Conservation (phyloP, 2,113 vertebrate species). For the Ginglymostoma cirratum region DNA sequence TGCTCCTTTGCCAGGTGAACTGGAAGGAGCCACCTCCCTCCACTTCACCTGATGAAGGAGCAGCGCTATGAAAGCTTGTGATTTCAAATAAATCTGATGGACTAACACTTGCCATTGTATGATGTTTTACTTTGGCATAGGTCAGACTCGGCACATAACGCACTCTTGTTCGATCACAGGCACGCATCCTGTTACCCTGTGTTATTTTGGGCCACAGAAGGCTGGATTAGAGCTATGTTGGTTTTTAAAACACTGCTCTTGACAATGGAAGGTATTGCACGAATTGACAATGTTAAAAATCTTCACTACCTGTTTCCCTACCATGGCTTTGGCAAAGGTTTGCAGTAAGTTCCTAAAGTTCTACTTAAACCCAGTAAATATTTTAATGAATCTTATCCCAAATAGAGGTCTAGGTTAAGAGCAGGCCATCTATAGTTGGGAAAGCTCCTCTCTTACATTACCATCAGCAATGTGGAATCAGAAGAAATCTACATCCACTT, state of each 20-base stretch:
- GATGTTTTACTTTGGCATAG: too few relatives aligned
- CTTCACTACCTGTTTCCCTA: not conserved
- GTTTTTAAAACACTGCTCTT: not conserved
- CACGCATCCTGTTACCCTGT: too few relatives aligned
- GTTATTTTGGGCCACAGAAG: not conserved
- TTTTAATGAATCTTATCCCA: not conserved
- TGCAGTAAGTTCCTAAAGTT: not conserved
- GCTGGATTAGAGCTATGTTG: not conserved
- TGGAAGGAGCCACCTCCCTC: too few relatives aligned
- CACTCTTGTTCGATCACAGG: not conserved
- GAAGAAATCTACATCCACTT: not conserved
- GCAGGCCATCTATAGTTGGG: not conserved
- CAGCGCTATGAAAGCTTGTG: too few relatives aligned
- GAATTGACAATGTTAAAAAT: not conserved
- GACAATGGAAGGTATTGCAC: not conserved
- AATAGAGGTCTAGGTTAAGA: not conserved
- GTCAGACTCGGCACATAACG: not conserved
- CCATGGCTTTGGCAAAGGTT: not conserved
- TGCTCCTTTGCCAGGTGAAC: too few relatives aligned
- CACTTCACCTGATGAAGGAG: too few relatives aligned
- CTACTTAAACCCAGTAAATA: not conserved
- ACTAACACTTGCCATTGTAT: too few relatives aligned
- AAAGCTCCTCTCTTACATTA: not conserved
- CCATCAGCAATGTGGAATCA: not conserved
- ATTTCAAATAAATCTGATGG: too few relatives aligned